Conservation (phyloP, 2,797 vertebrate genomes). For the Alcedo atthis region DNA sequence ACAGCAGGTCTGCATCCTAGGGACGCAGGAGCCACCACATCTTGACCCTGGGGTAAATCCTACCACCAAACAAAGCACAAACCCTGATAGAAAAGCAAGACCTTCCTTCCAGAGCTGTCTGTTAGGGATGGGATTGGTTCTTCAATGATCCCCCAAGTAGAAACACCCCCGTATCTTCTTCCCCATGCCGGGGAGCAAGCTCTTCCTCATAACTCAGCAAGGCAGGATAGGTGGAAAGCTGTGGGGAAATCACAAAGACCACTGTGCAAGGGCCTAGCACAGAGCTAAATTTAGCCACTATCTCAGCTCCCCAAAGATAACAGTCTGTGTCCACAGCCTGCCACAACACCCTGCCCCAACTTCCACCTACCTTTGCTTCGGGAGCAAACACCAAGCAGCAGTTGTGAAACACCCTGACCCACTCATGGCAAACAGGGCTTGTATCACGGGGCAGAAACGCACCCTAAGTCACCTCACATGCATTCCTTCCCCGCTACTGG, state of each 20-base stretch:
- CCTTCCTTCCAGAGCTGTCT: not conserved
- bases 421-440: not conserved
- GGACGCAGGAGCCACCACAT: fast-evolving
- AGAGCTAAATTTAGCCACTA: constrained; percentile 59
- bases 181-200: not conserved
- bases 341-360: not conserved
- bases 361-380: constrained; percentile 49
- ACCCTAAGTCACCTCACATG: not conserved
- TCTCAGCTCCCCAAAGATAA: constrained; percentile 42
- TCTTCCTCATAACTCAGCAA: not conserved
- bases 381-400: not conserved
- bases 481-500: fast-evolving
- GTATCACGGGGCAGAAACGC: fast-evolving
- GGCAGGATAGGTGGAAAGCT: not conserved
- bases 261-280: not conserved
- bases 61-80: not conserved
- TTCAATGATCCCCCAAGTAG: not conserved
- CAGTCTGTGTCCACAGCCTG: constrained; percentile 6
- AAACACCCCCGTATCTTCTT: not conserved
- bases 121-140: not conserved
- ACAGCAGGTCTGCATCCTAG: not conserved
- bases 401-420: not conserved
- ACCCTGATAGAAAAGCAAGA: not conserved
- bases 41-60: not conserved
- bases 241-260: constrained; percentile 23